These are phyloP conservation scores for Mesitornis unicolor DNA, from an alignment of 2,113 vertebrate species.

Conservation along the genomic window DNA sequence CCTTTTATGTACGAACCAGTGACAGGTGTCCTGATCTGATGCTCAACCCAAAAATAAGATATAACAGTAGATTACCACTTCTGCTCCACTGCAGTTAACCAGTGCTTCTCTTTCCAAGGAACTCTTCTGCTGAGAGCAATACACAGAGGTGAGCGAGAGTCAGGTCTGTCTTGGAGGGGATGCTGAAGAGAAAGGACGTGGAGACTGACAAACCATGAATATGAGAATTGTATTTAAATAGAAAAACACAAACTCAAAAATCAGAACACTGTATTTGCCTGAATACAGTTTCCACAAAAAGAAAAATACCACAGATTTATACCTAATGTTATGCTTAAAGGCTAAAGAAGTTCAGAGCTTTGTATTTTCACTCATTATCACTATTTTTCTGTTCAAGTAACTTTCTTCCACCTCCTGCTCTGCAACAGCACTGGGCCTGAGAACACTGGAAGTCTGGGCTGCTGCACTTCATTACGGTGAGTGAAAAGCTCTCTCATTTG, in stretches of 20 bases:
- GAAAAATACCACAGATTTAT: not conserved
- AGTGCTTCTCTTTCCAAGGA: not conserved
- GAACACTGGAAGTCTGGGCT: not conserved
- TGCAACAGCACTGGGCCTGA: not conserved
- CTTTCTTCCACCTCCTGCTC: not conserved
- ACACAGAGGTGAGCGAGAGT: not conserved
- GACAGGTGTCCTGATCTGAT: too few species aligned
- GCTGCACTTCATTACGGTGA: accelerated
- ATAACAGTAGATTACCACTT: not conserved
- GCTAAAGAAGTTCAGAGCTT: not conserved
- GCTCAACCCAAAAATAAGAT: not conserved
- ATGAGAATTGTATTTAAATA: not conserved
- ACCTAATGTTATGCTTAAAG: not conserved
- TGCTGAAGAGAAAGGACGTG: not conserved
- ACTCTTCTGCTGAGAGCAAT: not conserved
- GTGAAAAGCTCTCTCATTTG: not conserved
- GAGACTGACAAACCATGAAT: not conserved
- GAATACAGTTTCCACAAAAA: not conserved
- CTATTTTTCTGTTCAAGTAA: not conserved
- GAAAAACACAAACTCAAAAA: not conserved
- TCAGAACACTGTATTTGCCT: not conserved
- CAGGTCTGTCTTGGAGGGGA: not conserved
- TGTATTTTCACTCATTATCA: not conserved
- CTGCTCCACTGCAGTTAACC: not conserved
- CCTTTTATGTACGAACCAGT: not conserved